These are phyloP conservation scores for Sturnus vulgaris DNA, from an alignment of 2,113 vertebrate species.

Conservation along the genomic window DNA sequence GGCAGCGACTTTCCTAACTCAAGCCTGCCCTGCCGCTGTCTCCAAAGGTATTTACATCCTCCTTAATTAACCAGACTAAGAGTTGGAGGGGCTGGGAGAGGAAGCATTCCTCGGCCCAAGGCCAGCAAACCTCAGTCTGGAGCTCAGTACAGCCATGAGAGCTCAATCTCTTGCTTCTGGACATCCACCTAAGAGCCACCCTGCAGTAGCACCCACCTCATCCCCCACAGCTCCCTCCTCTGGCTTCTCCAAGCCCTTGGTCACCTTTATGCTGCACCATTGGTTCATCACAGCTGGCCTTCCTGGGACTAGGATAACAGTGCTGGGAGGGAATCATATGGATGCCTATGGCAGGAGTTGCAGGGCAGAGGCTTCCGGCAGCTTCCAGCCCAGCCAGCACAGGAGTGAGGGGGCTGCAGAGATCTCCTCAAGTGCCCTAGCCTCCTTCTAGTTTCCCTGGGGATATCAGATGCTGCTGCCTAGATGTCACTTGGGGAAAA, in stretches of 20 bases:
- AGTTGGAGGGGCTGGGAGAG: not conserved
- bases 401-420: not conserved
- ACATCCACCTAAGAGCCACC: not conserved
- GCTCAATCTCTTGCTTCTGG: not conserved
- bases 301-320: not conserved
- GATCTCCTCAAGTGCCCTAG: not conserved
- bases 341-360: not conserved
- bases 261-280: not conserved
- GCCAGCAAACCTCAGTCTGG: not conserved
- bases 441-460: not conserved
- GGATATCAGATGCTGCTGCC: not conserved
- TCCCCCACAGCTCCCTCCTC: not conserved
- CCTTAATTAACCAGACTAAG: not conserved
- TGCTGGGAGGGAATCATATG: not conserved
- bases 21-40: not conserved
- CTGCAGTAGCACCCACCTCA: not conserved
- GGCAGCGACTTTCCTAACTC: not conserved
- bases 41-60: not conserved
- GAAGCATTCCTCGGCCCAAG: not conserved
- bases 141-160: not conserved
- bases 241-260: not conserved
- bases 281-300: not conserved
- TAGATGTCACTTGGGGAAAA: not conserved
- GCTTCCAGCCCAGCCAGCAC: not conserved
- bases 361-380: not conserved